Evolutionary conservation across 2,888 invertebrate genomes (phyloP), one percentile per base, ranked within the genome.

Genomic region (Hydraecia micacea): DNA sequence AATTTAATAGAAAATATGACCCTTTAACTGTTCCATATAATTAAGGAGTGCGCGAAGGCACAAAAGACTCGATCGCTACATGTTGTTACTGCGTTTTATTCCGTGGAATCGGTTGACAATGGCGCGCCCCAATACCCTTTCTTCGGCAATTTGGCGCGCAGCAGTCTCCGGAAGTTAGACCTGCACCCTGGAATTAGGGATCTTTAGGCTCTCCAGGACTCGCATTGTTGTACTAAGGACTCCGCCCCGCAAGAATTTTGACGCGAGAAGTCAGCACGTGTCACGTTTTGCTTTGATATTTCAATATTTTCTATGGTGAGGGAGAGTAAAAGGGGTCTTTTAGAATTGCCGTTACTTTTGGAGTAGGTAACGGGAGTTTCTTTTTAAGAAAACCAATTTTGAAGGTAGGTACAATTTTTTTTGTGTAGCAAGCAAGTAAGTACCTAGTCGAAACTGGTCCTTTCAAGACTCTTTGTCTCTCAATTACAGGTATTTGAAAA

Each of bases 1-100:
- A 96, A 95, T 94, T 96, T 95, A 96, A 96, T 96, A 96, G 96
- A 96, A 96, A 96, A 96, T 95, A 94, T 96, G 96, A 96, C 97
- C 97, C 97, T 96, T 97, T 95, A 94, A 95, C 95, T 94, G 95
- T 96, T 96, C 95, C 91, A 95, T 92, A 95, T 97, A 97, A 97
- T 97, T 96, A 95, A 95, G 94, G 96, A 96, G 97, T 95, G 94
- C 94, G 95, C 94, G 88, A 93, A 91, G 88, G 92, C 87, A 96
- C 96, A 96, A 96, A 94, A 92, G 87, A 90, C 92, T 89, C 94
- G 94, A 96, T 96, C 96, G 94, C 96, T 93, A 96, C 96, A 95
- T 92, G 92, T 94, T 95, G 93, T 93, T 94, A 95, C 94, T 93
- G 90, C 94, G 93, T 95, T 96, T 96, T 96, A 94, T 96, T 92